Percentiles rank a stretch among this genome's conserved stretches.
Evolutionary conservation across 2,797 vertebrate genomes (phyloP).

Genomic region (Esox lucius): DNA sequence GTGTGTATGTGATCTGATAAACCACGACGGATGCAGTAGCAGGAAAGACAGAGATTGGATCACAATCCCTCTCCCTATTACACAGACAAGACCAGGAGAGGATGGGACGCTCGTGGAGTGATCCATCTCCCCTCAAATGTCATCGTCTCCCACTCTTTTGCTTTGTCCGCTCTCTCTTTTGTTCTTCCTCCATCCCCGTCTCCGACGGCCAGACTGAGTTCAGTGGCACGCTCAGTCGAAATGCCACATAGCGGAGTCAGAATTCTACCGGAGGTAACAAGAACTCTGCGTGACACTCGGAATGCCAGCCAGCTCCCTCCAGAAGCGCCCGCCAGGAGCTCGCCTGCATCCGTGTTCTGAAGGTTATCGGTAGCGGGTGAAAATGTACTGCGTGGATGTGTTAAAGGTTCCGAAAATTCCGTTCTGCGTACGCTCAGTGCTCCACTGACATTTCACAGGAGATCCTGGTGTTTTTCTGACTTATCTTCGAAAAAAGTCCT

Average conservation of each 20-base stretch:
- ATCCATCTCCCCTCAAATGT: constrained; percentile 6
- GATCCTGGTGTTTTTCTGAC: too few relatives aligned
- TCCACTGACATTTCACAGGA: too few relatives aligned
- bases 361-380: neutral
- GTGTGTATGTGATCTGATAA: constrained; percentile 51
- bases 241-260: constrained; percentile 51
- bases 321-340: constrained; percentile 8
- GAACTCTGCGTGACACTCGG: constrained; percentile 56
- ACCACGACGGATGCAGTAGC: constrained; percentile 20
- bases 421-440: too few relatives aligned
- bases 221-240: constrained; percentile 63
- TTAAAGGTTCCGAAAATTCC: too few relatives aligned
- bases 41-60: constrained; percentile 13
- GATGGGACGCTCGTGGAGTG: neutral
- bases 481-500: too few relatives aligned
- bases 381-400: too few relatives aligned
- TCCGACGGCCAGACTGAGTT: constrained; percentile 74
- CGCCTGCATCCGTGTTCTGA: neutral
- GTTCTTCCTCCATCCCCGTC: constrained; percentile 13
- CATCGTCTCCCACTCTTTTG: constrained; percentile 1
- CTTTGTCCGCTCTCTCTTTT: constrained; percentile 15
- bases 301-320: constrained; percentile 8
- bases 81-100: neutral
- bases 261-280: constrained; percentile 36
- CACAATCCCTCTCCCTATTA: neutral